These are phyloP conservation scores for Escarpia spicata DNA, from an alignment of 2,888 invertebrate species.

Conservation along the genomic window DNA sequence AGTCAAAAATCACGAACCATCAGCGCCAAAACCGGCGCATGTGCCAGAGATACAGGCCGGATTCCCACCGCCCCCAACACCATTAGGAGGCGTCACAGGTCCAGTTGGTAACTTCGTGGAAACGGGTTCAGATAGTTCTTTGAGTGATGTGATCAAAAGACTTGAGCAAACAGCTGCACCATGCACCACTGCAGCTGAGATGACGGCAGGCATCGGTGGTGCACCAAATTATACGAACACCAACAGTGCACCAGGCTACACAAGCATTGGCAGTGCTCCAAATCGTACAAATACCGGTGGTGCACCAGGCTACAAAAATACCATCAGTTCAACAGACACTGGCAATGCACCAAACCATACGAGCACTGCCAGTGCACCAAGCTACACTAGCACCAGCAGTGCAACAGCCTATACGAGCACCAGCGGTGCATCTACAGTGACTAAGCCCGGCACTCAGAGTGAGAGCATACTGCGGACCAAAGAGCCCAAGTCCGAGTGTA, in stretches of 20 bases:
- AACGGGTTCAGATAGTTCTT: not conserved
- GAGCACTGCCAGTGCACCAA: too few relatives aligned
- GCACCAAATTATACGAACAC: not conserved
- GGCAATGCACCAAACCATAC: too few relatives aligned
- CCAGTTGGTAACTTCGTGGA: not conserved
- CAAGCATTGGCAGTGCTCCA: too few relatives aligned
- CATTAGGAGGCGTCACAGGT: not conserved
- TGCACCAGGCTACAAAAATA: too few relatives aligned
- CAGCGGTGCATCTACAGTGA: not conserved
- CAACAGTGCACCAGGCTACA: not conserved
- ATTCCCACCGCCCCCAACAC: not conserved
- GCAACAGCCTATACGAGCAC: not conserved
- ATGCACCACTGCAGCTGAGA: conserved; percentile 48
- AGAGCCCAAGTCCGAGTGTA: not conserved
- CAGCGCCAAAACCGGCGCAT: not conserved
- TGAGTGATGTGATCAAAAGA: not conserved
- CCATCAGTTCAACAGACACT: too few relatives aligned
- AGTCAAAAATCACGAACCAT: conserved; percentile 43
- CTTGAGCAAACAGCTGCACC: conserved; percentile 48
- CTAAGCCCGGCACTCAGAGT: not conserved
- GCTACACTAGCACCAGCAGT: not conserved
- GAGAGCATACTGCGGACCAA: conserved; percentile 8
- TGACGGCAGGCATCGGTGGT: not conserved
- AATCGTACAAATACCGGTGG: too few relatives aligned
- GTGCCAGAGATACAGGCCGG: not conserved